These are phyloP conservation scores for Ganaspis brasiliensis DNA, from an alignment of 2,888 invertebrate species.

Conservation along the genomic window DNA sequence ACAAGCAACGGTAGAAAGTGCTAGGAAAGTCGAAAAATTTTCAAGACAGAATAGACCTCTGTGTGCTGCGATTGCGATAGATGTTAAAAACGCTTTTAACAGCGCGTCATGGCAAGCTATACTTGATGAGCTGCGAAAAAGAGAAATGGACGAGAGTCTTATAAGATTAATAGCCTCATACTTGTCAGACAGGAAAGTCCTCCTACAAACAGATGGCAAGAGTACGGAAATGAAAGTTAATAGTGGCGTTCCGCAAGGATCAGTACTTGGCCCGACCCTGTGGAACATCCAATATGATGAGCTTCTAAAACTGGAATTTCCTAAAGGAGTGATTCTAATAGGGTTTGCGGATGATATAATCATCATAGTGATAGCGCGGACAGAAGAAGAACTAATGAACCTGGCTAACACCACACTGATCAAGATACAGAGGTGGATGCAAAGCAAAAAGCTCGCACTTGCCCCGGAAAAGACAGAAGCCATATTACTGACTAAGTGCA, in stretches of 20 bases:
- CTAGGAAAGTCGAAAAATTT: too few species aligned
- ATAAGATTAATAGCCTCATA: conserved; percentile 41
- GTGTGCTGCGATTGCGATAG: conserved; percentile 55
- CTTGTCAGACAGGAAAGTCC: conserved; percentile 37
- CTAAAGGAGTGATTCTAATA: conserved; percentile 36
- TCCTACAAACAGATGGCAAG: conserved; percentile 43
- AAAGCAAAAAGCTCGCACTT: conserved; percentile 33
- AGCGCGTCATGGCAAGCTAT: conserved; percentile 54
- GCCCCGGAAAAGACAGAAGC: conserved; percentile 57
- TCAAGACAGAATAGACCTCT: background rate
- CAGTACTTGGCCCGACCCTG: conserved; percentile 49
- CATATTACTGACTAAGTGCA: conserved; percentile 43
- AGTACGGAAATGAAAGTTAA: conserved; percentile 9
- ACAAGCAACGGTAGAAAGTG: background rate
- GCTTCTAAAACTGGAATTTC: conserved; percentile 39
- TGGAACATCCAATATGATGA: conserved; percentile 54
- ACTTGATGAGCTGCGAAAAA: conserved; percentile 41
- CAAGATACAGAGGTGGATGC: conserved; percentile 45
- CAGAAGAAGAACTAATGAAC: too few species aligned
- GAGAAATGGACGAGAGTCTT: conserved; percentile 44
- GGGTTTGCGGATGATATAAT: conserved; percentile 54
- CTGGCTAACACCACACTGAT: background rate
- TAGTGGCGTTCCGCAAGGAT: conserved; percentile 56
- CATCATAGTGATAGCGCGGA: conserved; percentile 33
- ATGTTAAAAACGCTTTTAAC: conserved; percentile 61